Base-by-base conservation (phyloP, 2,113 vertebrate genomes). In the Protomyctophum bolini region DNA sequence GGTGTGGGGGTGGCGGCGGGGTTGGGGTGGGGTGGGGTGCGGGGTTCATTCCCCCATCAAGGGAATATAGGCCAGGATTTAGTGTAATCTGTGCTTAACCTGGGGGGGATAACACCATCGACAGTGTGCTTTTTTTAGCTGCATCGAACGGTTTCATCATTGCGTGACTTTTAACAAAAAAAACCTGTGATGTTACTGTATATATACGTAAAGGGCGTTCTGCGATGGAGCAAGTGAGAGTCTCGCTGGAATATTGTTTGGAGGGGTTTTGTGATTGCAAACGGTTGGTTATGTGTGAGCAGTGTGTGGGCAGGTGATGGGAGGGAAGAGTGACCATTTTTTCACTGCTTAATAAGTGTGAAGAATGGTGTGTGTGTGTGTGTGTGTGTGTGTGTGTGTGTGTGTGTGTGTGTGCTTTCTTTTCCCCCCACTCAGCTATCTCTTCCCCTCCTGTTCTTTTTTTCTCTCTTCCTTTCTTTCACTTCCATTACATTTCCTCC, bases 21-120 rank as follows among this genome's bases (percentile, higher is more conserved):
- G 15, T 2, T 2, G 57, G 57, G 7, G 58, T 33, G 58, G 29
- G 33, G 29, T 60, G 29, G 52, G 10, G 50, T 54, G 49, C 33
- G 45, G 58, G 68, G 62, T 73, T 77, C 75, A 72, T 75, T 82
- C 80, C 66, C 65, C 63, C 28, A 71, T 84, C 60, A 57, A 52
- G 10, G 28, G 49, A 77, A 87, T 80, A 86, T 76, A 82, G 82
- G 78, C 64, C 77, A 78, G 81, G 73, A 83, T 85, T 86, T 73
- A 73, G 76, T 81, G 75, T 81, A 85, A 86, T 83, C 81, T 85
- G 68, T 70, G 73, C 68, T 83, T 81, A 83, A 83, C 76, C 84
- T 82, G 80, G 63, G 63, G 63, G 63, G 33, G 66, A 66, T 33
- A 72, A 73, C 68, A 7, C 54, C 52, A 68, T 46, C 58, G 29